These are phyloP conservation scores for Pachypanchax playfairii DNA, from an alignment of 2,113 vertebrate genomes.

Conservation along the genomic window DNA sequence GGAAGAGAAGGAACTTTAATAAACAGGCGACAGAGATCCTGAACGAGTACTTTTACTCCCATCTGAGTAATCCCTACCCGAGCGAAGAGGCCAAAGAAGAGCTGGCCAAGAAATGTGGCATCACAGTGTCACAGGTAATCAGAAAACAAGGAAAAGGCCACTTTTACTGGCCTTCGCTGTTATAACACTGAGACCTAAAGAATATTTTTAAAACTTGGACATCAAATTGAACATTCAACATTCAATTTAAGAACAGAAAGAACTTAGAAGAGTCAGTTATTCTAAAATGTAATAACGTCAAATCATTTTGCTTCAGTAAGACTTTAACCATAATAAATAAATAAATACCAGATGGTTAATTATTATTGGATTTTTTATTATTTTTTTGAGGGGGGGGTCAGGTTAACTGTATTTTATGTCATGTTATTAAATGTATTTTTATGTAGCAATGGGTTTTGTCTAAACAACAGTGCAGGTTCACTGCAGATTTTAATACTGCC, in stretches of 20 bases:
- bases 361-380: too few relatives aligned
- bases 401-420: neutral
- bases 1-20: slow-evolving; percentile 99
- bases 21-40: slow-evolving; percentile 99
- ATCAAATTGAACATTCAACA: too few relatives aligned
- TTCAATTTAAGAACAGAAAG: neutral
- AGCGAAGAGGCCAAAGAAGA: slow-evolving; percentile 99
- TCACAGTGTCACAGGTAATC: slow-evolving; percentile 86
- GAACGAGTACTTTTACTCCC: slow-evolving; percentile 99
- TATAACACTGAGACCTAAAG: neutral
- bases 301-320: too few relatives aligned
- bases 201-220: neutral
- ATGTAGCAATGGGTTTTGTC: neutral
- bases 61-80: slow-evolving; percentile 99
- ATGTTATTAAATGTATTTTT: neutral
- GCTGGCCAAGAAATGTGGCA: slow-evolving; percentile 98
- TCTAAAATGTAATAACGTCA: neutral
- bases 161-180: neutral
- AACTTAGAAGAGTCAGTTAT: neutral
- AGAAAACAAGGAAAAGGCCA: neutral
- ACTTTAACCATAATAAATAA: too few relatives aligned
- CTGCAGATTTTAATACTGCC: too few relatives aligned
- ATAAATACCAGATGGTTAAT: too few relatives aligned
- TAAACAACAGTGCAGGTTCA: too few relatives aligned
- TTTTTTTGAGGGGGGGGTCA: too few relatives aligned